Evolutionary conservation across 2,888 invertebrate genomes (phyloP).

Genomic region (Calliscelio sp.): DNA sequence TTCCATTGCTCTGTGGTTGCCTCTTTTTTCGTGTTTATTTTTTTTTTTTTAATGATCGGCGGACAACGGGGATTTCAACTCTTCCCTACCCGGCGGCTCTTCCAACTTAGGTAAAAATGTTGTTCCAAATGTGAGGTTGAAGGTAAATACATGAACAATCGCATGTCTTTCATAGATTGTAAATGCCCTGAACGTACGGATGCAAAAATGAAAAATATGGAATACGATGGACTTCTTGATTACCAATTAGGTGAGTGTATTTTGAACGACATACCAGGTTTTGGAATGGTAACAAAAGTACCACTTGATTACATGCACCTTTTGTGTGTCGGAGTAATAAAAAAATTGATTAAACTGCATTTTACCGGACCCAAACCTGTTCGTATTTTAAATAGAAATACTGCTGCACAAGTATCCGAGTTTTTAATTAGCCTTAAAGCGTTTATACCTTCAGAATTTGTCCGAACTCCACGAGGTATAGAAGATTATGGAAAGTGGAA

Average conservation of each 20-base stretch:
- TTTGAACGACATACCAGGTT: constrained; percentile 32
- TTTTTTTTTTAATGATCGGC: no score
- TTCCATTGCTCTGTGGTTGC: no score
- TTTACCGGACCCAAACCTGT: background rate
- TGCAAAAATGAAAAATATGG: constrained; percentile 25
- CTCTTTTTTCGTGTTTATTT: no score
- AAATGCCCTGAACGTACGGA: constrained; percentile 27
- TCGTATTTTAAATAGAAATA: background rate
- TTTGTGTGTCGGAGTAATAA: constrained; percentile 2
- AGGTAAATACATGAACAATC: constrained; percentile 17
- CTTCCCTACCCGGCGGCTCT: no score
- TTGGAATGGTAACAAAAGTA: constrained; percentile 26
- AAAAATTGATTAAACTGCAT: constrained; percentile 10
- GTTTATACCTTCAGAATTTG: constrained; percentile 11
- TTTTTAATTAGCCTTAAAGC: background rate
- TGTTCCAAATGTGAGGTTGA: constrained; percentile 32
- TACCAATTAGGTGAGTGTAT: constrained; percentile 33
- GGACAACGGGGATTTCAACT: no score
- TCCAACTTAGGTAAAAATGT: background rate
- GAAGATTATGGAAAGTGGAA: constrained; percentile 13
- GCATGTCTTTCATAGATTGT: constrained; percentile 24
- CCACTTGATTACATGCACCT: constrained; percentile 31
- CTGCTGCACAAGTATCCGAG: background rate
- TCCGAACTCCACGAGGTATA: background rate
- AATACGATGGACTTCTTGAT: constrained; percentile 8